Base-by-base conservation (phyloP, 1,140 invertebrate genomes). In the Yoshiicerus persimilis region DNA sequence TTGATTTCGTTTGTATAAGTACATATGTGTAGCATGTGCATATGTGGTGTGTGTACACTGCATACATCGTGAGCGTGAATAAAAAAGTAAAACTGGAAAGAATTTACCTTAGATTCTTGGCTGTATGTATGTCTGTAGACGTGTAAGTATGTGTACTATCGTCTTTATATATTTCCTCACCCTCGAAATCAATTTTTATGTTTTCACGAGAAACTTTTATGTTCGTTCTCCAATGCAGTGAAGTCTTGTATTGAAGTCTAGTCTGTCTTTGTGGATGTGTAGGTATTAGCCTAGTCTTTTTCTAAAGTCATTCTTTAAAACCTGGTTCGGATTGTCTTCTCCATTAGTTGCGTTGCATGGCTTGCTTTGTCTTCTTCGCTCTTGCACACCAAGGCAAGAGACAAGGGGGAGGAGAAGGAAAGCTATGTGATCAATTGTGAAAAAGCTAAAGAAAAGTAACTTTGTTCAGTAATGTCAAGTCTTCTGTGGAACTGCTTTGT, bases 111-210 rank as follows among this genome's bases (percentile, higher is more conserved):
- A 34, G 32, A 36, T 27, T 75, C 20, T 13, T 41, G 16, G 3
- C 9, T 1, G 16, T 41, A 56, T 5, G 8, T 56, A 56, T 56
- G n/a, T 56, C 20, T n/a, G n/a, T n/a, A n/a, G n/a, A n/a, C n/a
- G n/a, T 47, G 8, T 47, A n/a, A 56, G 47, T 56, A n/a, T 56
- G 20, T 16, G n/a, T 56, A 56, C 47, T 56, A 56, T 56, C 47
- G 47, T 36, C 56, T 85, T 47, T 85, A 85, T 64, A 64, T 36
- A 85, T 85, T 85, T 85, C 56, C 41, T 85, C 84, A 85, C 84
- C 84, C 84, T 85, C 34, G 75, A 87, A 87, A 87, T 87, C 87
- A 87, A 87, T 87, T 87, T 87, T 87, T 87, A 87, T 87, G 77
- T 84, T 87, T 87, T 87, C 77, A 56, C 75, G 25, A 70, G 77